Conservation (phyloP, 2,888 invertebrate species). For the Epinotia nisella region DNA sequence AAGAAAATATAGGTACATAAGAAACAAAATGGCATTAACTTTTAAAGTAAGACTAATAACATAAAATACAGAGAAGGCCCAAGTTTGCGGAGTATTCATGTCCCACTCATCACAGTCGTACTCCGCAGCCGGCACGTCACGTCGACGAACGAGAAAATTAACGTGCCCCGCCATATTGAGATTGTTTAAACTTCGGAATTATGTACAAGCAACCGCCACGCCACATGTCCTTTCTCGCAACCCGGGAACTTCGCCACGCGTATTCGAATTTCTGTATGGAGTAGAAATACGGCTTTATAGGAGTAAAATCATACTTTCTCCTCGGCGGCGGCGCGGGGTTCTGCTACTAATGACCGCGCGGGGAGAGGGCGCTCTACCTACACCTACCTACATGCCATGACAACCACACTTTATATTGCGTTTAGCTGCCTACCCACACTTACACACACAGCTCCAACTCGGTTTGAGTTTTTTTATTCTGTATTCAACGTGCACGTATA, state of each 20-base stretch:
- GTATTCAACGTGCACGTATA: constrained; percentile 80
- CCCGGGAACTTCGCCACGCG: constrained; percentile 77
- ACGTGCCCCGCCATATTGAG: constrained; percentile 73
- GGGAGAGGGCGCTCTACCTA: constrained; percentile 76
- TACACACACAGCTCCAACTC: constrained; percentile 66
- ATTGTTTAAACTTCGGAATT: constrained; percentile 81
- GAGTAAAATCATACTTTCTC: constrained; percentile 85
- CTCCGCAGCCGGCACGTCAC: constrained; percentile 47
- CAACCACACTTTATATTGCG: constrained; percentile 84
- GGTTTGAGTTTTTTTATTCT: constrained; percentile 74
- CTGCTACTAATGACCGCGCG: constrained; percentile 84
- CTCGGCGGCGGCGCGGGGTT: constrained; percentile 72
- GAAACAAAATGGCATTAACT: neutral
- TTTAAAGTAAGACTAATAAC: neutral
- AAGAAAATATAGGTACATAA: neutral
- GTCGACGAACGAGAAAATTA: constrained; percentile 65
- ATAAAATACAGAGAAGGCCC: constrained; percentile 6
- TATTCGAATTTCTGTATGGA: constrained; percentile 84
- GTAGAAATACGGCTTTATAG: constrained; percentile 85
- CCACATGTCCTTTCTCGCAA: constrained; percentile 80
- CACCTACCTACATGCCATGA: constrained; percentile 73
- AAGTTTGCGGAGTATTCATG: constrained; percentile 36
- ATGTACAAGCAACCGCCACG: constrained; percentile 74
- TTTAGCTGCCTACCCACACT: constrained; percentile 82
- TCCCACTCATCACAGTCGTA: constrained; percentile 43